phyloP scores from a whole-genome alignment of 2,113 vertebrate genomes.

The Callopanchax toddi region DNA sequence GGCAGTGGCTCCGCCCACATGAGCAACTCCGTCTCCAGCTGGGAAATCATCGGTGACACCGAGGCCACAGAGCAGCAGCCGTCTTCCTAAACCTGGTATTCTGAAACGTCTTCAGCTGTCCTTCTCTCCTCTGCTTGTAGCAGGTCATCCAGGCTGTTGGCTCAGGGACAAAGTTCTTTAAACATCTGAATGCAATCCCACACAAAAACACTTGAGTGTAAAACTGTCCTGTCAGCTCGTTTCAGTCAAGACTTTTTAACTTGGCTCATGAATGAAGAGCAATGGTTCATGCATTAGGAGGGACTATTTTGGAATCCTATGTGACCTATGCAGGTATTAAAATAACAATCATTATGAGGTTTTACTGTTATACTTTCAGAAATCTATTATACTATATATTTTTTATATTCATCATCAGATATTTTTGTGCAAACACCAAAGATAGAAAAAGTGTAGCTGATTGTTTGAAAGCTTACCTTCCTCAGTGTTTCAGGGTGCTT shows the following conservation, averaged over 20 bases:
- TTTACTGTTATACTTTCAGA: not conserved
- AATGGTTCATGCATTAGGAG: too few species aligned
- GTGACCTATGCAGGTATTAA: constrained; percentile 22
- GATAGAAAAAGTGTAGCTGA: constrained; percentile 26
- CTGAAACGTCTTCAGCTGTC: not conserved
- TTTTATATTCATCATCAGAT: constrained; percentile 20
- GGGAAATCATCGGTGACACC: constrained; percentile 83
- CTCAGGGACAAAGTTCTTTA: too few species aligned
- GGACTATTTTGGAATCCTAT: too few species aligned
- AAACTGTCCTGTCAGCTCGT: too few species aligned
- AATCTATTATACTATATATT: not conserved
- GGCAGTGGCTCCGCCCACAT: constrained; percentile 66
- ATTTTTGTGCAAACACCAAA: constrained; percentile 62
- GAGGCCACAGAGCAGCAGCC: constrained; percentile 52
- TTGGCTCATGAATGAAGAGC: too few species aligned
- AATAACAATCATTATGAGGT: constrained; percentile 4
- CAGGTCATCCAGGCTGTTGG: too few species aligned
- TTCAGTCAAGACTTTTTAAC: too few species aligned
- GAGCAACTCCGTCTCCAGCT: constrained; percentile 71
- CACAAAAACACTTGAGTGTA: too few species aligned
- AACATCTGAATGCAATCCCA: too few species aligned
- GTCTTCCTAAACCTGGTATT: constrained; percentile 34
- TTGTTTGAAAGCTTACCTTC: not conserved
- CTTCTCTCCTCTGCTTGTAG: too few species aligned
- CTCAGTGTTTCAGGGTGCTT: not conserved